Conservation (phyloP, 1,140 invertebrate genomes). For the Drosophila ercepeae region DNA sequence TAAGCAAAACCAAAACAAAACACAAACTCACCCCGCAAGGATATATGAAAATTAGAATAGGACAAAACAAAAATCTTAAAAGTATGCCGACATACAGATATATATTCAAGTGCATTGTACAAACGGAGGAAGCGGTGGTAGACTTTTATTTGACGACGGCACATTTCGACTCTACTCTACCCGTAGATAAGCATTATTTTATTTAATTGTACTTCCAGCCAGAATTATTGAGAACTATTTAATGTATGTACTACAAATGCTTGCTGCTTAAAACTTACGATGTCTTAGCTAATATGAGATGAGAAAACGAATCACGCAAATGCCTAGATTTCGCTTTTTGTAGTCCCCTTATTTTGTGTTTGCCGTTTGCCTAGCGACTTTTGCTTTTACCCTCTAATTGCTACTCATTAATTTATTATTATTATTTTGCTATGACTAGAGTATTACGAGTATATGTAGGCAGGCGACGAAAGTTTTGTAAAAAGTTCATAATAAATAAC, state of each 20-base stretch:
- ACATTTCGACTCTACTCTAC: constrained; percentile 35
- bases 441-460: constrained; percentile 59
- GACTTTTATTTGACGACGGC: constrained; percentile 17
- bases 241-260: constrained; percentile 42
- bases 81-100: constrained; percentile 21
- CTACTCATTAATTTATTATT: constrained; percentile 78
- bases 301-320: constrained; percentile 14
- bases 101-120: constrained; percentile 58
- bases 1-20: constrained; percentile 63
- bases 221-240: constrained; percentile 68
- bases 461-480: constrained; percentile 53
- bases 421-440: constrained; percentile 61
- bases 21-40: constrained; percentile 33
- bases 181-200: constrained; percentile 37
- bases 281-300: constrained; percentile 21
- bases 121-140: constrained; percentile 37
- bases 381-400: constrained; percentile 58
- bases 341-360: constrained; percentile 36
- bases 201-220: constrained; percentile 67
- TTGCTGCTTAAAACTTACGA: constrained; percentile 59
- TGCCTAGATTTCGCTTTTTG: constrained; percentile 36
- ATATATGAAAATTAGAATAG: constrained; percentile 30
- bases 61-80: constrained; percentile 6
- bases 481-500: constrained; percentile 66
- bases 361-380: constrained; percentile 50